Percentiles rank a stretch among this genome's conserved stretches.
Conservation (phyloP, 2,113 vertebrate genomes). For the Dolichotis patagonum region DNA sequence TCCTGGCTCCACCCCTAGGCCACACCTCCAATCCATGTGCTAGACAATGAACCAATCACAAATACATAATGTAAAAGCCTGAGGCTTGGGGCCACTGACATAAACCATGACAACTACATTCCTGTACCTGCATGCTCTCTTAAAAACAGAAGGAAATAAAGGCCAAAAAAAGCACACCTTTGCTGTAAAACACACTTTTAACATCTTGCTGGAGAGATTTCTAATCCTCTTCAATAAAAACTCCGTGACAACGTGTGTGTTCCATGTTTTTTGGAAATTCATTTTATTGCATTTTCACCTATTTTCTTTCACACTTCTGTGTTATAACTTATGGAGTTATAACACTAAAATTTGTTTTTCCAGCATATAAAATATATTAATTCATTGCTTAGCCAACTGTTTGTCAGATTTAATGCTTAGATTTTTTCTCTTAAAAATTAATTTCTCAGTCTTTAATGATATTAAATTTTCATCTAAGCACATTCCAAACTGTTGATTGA, state of each 20-base stretch:
- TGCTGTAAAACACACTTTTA: not conserved
- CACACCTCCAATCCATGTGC: too few species aligned
- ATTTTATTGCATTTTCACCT: not conserved
- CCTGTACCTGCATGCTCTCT: not conserved
- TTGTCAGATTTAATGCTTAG: constrained; percentile 7
- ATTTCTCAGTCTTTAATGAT: not conserved
- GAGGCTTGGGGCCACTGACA: too few species aligned
- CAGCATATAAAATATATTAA: not conserved
- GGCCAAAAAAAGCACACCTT: not conserved
- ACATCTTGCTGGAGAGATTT: not conserved
- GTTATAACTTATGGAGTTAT: too few species aligned
- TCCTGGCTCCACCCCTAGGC: too few species aligned
- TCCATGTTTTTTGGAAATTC: not conserved
- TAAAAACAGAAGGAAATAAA: too few species aligned
- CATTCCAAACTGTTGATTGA: not conserved
- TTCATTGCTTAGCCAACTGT: not conserved
- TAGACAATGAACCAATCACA: too few species aligned
- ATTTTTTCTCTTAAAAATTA: not conserved
- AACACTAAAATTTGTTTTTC: not conserved
- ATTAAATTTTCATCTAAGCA: not conserved
- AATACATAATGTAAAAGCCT: too few species aligned
- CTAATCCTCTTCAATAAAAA: not conserved
- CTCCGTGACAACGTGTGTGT: not conserved
- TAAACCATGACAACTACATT: too few species aligned
- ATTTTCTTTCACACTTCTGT: not conserved